Evolutionary conservation across 2,797 vertebrate genomes (phyloP).

Genomic region (Caiman crocodilus): DNA sequence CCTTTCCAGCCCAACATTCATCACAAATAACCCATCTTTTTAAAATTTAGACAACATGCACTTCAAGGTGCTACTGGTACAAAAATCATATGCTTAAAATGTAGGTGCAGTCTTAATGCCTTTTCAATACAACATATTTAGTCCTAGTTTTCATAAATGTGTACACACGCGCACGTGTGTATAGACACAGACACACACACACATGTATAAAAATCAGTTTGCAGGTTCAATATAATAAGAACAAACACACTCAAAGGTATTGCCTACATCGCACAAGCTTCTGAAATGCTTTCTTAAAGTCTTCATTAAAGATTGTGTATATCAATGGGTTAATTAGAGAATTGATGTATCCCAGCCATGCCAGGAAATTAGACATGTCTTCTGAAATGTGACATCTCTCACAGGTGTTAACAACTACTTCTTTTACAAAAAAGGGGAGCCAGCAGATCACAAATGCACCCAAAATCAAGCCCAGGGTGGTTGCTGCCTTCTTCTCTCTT

Average conservation of each 20-base stretch:
- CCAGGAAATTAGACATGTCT: constrained; percentile 93
- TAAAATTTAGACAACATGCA: constrained; percentile 37
- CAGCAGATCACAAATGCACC: constrained; percentile 98
- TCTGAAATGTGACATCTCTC: constrained; percentile 88
- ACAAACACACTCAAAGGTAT: constrained; percentile 82
- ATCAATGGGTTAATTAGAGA: constrained; percentile 98
- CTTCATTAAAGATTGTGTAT: constrained; percentile 99
- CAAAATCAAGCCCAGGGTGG: constrained; percentile 93
- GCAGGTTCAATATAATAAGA: constrained; percentile 13
- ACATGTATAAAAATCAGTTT: constrained; percentile 4
- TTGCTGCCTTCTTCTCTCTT: constrained; percentile 94
- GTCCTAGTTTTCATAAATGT: constrained; percentile 4
- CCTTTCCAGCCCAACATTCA: constrained; percentile 37
- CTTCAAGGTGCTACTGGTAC: constrained; percentile 24
- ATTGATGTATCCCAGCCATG: constrained; percentile 98
- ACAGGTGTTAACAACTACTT: constrained; percentile 95
- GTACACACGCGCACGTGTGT: not conserved
- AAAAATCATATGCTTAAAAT: constrained; percentile 38
- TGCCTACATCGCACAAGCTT: constrained; percentile 91
- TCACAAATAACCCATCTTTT: constrained; percentile 26
- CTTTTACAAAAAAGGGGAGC: constrained; percentile 98
- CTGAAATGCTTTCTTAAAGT: constrained; percentile 99
- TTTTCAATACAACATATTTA: constrained; percentile 50
- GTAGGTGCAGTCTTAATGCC: constrained; percentile 46
- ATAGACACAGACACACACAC: no score